Percentiles rank a stretch among this genome's conserved stretches.
Evolutionary conservation across 1,140 invertebrate genomes (phyloP).

Genomic region (Brachionus plicatilis): DNA sequence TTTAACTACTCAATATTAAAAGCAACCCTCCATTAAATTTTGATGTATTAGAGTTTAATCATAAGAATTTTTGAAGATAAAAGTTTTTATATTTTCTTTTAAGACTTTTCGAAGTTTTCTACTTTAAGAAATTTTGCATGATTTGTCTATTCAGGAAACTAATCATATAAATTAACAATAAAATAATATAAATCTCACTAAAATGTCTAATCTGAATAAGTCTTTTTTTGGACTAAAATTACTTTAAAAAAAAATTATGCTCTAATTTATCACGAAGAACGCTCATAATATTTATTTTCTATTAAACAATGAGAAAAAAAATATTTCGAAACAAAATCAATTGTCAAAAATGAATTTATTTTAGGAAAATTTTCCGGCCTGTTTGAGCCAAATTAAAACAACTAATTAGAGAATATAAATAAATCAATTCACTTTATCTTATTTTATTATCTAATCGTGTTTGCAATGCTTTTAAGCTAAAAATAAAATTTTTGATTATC

Average conservation of each 20-base stretch:
- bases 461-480: background rate
- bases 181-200: background rate
- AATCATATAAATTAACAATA: background rate
- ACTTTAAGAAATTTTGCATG: background rate
- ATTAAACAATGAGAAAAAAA: background rate
- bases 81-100: background rate
- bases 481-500: background rate
- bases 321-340: background rate
- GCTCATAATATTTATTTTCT: background rate
- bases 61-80: background rate
- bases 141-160: background rate
- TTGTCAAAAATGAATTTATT: background rate
- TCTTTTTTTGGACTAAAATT: background rate
- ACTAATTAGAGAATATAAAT: background rate
- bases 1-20: background rate
- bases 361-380: background rate
- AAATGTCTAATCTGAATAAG: background rate
- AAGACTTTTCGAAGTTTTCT: background rate
- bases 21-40: background rate
- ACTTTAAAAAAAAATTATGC: background rate
- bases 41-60: background rate
- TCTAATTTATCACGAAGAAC: background rate
- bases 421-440: background rate
- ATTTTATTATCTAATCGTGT: background rate
- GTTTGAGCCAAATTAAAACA: background rate